These are phyloP conservation scores for Neogobius melanostomus DNA, from an alignment of 2,113 vertebrate species.

Conservation along the genomic window DNA sequence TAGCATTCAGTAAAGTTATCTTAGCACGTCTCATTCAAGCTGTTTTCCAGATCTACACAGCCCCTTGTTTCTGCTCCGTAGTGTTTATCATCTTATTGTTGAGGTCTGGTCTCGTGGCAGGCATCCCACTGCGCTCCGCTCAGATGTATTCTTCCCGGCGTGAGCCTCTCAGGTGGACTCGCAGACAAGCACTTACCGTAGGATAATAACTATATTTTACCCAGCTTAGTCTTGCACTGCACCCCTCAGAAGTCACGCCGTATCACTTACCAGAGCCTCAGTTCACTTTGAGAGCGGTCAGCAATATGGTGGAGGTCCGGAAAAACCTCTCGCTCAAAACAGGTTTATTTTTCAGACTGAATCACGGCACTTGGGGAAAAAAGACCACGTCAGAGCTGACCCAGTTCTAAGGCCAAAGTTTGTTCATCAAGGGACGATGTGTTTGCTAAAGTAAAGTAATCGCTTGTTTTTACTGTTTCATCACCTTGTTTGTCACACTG, in stretches of 20 bases:
- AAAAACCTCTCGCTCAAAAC: neutral
- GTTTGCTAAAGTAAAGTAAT: no score
- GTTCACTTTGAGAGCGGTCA: neutral
- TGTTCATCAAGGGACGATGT: no score
- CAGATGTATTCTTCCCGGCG: neutral
- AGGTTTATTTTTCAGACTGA: neutral
- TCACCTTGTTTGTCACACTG: no score
- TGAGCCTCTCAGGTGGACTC: neutral
- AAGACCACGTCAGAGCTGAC: no score
- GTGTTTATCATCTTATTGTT: neutral
- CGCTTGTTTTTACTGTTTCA: no score
- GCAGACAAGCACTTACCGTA: neutral
- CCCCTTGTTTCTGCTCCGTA: neutral
- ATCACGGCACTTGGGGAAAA: no score
- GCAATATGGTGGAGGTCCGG: neutral
- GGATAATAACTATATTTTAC: slow-evolving; percentile 2
- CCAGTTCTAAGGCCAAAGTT: no score
- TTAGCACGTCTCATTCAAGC: no score
- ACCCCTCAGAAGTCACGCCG: neutral
- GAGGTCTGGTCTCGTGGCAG: neutral
- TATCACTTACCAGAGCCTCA: neutral
- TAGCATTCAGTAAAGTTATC: no score
- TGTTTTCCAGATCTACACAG: neutral
- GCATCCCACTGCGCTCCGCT: neutral
- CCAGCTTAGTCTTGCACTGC: neutral